Evolutionary conservation across 2,888 invertebrate species (phyloP).

Genomic region (Nesidiocoris tenuis): DNA sequence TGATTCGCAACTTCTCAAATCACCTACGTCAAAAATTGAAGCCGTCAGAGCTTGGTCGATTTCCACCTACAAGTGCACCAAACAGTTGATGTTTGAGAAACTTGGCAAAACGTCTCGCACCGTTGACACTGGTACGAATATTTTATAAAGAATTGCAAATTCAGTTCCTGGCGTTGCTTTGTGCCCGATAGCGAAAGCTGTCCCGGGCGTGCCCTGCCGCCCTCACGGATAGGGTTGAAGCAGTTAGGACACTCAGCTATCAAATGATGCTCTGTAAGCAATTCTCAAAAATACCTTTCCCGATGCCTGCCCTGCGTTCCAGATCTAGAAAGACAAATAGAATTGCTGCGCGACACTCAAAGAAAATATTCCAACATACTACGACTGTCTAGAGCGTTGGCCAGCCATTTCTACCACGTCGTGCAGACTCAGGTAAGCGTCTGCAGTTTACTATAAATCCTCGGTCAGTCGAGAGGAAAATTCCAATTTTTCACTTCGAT

Average conservation of each 20-base stretch:
- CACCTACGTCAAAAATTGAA: constrained; percentile 82
- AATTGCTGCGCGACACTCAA: constrained; percentile 88
- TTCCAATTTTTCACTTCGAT: no score
- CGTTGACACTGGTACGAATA: constrained; percentile 71
- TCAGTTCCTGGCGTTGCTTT: no score
- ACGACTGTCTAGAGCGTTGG: constrained; percentile 79
- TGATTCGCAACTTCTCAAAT: constrained; percentile 65
- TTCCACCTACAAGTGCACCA: constrained; percentile 96
- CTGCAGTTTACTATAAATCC: not conserved
- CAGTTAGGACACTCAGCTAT: no score
- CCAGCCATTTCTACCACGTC: constrained; percentile 84
- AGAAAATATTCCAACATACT: constrained; percentile 86
- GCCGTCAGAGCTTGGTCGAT: constrained; percentile 95
- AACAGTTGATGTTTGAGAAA: constrained; percentile 93
- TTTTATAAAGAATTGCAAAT: no score
- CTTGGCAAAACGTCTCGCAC: constrained; percentile 90
- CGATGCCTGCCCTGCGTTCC: no score
- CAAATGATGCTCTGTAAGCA: no score
- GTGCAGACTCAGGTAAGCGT: constrained; percentile 70
- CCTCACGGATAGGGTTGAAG: no score
- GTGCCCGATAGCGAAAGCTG: no score
- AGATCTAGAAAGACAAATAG: constrained; percentile 93
- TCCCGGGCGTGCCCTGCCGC: no score
- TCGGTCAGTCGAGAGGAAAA: no score
- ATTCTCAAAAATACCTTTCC: no score